These are phyloP conservation scores for Sesamia nonagrioides DNA, from an alignment of 1,140 invertebrate species.

Conservation along the genomic window DNA sequence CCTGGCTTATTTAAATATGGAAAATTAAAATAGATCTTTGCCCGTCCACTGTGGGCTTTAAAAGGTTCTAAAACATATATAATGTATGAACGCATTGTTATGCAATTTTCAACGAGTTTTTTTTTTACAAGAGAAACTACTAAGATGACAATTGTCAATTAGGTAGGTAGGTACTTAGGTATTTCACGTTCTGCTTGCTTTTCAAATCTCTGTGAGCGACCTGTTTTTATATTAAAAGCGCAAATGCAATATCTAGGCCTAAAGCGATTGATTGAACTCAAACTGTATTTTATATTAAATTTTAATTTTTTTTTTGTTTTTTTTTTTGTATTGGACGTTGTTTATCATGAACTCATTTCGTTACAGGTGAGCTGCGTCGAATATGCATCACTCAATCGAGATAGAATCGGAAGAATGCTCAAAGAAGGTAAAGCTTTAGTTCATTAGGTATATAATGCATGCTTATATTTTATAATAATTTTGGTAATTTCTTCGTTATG, in stretches of 20 bases:
- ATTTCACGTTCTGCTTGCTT: background rate
- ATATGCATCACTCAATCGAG: conserved; percentile 50
- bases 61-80: too few relatives aligned
- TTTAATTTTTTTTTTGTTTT: too few relatives aligned
- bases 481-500: conserved; percentile 11
- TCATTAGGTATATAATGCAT: background rate
- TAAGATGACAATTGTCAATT: too few relatives aligned
- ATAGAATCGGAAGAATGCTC: conserved; percentile 56
- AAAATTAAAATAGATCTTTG: too few relatives aligned
- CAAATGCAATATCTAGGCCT: conserved; percentile 55
- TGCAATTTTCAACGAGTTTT: too few relatives aligned
- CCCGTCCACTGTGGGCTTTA: background rate
- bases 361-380: conserved; percentile 79
- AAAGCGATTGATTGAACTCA: conserved; percentile 55
- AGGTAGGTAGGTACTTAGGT: too few relatives aligned
- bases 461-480: background rate
- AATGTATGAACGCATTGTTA: too few relatives aligned
- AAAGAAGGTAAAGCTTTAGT: conserved; percentile 60
- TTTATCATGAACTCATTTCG: background rate
- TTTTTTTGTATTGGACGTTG: background rate
- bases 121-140: too few relatives aligned
- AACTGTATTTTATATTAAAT: conserved; percentile 23
- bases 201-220: background rate
- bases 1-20: too few relatives aligned
- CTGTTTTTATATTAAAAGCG: conserved; percentile 31